Base-by-base conservation (phyloP, 2,113 vertebrate species). In the Cricetomys ansorgei region DNA sequence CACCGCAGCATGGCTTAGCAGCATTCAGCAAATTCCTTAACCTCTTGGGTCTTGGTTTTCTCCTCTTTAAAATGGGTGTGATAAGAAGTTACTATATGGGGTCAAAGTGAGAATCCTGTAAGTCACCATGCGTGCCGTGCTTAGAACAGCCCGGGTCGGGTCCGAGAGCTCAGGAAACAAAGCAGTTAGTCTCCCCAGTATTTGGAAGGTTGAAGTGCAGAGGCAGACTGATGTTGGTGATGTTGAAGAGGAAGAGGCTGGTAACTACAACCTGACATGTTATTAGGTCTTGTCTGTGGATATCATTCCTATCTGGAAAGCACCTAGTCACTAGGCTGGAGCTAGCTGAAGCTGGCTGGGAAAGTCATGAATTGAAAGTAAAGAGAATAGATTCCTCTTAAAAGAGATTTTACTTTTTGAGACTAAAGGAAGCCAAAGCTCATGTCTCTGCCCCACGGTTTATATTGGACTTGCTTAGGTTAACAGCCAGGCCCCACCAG, bases 51-150 rank as follows among this genome's bases (percentile, higher is more conserved):
- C 57, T 84, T 27, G 21, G 43, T 72, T 87, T 79, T 92, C 40
- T 87, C 19, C 70, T 83, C 21, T 94, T 62, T 12, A 16, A 79
- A 80, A 83, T 84, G 57, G 3, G 77, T 81, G 76, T 96, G 76
- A 94, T 67, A 72, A 72, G 27, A 57, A 65, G 50, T 55, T 72
- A 37, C 23, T 57, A 85, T 7, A 1, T 62, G 19, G 67, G 65
- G 57, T 55, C 65, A 65, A 85, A 65, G 93, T 88, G 91, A 92
- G 80, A 94, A 75, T 76, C 81, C 40, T 64, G n/a, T 27, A 67
- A 86, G 59, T 80, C n/a, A 79, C 64, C 55, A 53, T 7, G 67
- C 16, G 9, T 17, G 2, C 79, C 76, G 21, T 43, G 21, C 29
- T 64, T 5, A 50, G 53, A 86, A 75, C 0, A 72, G 93, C 48